phyloP scores from a whole-genome alignment of 53 echinoderm and acorn worm species.

The Pentamera pediparva region DNA sequence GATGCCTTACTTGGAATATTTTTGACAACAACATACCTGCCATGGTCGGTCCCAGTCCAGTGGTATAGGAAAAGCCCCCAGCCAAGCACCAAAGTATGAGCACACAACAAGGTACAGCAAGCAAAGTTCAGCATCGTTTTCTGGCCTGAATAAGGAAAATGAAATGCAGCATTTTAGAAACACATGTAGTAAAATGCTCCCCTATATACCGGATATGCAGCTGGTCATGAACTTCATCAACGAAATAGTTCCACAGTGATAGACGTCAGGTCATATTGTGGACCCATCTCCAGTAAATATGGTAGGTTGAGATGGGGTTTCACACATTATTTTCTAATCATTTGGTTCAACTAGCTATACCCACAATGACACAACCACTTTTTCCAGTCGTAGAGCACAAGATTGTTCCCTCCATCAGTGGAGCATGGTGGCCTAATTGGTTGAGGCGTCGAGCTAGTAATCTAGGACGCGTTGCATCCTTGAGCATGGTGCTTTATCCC shows the following conservation, averaged over 20 bases:
- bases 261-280: neutral
- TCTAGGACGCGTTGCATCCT: too few species aligned
- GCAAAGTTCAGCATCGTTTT: constrained; percentile 63
- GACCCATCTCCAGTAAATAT: neutral
- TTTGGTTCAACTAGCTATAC: too few species aligned
- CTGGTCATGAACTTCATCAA: neutral
- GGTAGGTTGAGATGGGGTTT: too few species aligned
- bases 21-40: too few species aligned
- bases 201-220: neutral
- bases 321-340: too few species aligned
- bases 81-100: constrained; percentile 79
- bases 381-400: too few species aligned
- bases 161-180: neutral
- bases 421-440: too few species aligned
- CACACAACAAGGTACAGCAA: constrained; percentile 52
- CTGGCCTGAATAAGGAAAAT: constrained; percentile 45
- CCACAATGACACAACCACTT: too few species aligned
- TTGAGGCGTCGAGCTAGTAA: too few species aligned
- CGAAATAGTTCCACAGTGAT: neutral
- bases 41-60: constrained; percentile 95
- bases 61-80: constrained; percentile 87
- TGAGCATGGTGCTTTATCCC: too few species aligned
- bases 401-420: too few species aligned
- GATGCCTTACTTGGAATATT: too few species aligned
- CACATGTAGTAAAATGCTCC: neutral